Conservation (phyloP, 2,113 vertebrate species). For the Glaucidium brasilianum region DNA sequence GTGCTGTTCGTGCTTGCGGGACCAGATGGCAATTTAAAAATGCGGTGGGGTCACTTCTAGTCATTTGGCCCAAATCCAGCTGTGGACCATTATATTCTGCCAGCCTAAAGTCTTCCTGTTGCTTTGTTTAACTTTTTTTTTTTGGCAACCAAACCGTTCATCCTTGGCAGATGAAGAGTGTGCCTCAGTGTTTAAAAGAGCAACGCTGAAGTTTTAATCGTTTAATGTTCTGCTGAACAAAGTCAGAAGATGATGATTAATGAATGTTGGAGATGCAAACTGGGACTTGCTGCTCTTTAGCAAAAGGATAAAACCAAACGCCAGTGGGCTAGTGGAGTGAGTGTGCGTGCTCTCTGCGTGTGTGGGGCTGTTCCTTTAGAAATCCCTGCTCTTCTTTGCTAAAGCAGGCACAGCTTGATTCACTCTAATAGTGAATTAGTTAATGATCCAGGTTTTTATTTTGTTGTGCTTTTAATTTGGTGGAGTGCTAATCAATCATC, state of each 20-base stretch:
- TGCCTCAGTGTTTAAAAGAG: background rate
- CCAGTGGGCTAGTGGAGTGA: background rate
- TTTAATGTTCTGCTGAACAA: background rate
- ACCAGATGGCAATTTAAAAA: background rate
- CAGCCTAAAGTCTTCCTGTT: background rate
- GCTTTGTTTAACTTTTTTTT: background rate
- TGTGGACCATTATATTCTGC: background rate
- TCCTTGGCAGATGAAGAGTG: background rate
- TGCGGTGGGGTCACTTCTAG: background rate
- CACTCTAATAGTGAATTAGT: background rate
- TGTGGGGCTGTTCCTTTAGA: background rate
- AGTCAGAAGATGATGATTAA: background rate
- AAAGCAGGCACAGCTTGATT: conserved; percentile 4
- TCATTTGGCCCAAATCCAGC: background rate
- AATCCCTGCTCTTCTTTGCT: background rate
- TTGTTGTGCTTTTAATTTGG: background rate
- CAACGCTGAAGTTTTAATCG: background rate
- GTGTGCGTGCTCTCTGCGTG: background rate
- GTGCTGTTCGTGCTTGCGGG: rapidly evolving
- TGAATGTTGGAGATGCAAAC: background rate
- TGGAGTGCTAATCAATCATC: conserved; percentile 7
- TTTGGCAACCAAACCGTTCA: background rate
- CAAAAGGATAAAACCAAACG: background rate
- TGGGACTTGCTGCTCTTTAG: background rate
- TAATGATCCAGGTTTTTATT: background rate